Percentiles rank a stretch among this genome's conserved stretches.
Evolutionary conservation across 2,888 invertebrate species (phyloP).

Genomic region (Melieria omissa): DNA sequence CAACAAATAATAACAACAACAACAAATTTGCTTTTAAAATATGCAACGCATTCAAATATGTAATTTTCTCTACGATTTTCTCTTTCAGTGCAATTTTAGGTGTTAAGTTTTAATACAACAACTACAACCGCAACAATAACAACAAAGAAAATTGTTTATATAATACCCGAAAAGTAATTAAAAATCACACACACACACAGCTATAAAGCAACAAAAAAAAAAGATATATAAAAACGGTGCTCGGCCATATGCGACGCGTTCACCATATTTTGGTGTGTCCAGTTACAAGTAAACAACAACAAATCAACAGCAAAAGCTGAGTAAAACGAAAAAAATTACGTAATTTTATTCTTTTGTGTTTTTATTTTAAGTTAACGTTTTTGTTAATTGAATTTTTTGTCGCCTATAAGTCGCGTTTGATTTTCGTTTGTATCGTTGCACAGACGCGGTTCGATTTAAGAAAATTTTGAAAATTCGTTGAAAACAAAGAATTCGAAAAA

Average conservation of each 20-base stretch:
- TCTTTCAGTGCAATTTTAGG: conserved; percentile 32
- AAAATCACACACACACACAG: background rate
- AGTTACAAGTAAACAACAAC: too few relatives aligned
- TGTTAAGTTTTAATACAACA: conserved; percentile 23
- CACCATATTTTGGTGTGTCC: too few relatives aligned
- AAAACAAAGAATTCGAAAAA: conserved; percentile 6
- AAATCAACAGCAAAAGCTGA: too few relatives aligned
- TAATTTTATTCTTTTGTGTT: background rate
- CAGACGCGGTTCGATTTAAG: background rate
- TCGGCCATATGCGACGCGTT: too few relatives aligned
- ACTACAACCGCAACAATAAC: conserved; percentile 9
- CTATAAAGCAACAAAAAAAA: conserved; percentile 5
- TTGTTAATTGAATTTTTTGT: background rate
- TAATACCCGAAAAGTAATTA: background rate
- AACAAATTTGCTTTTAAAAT: background rate
- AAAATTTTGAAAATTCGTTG: background rate
- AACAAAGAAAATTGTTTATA: conserved; percentile 2
- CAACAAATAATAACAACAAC: background rate
- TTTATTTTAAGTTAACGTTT: background rate
- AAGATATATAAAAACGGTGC: too few relatives aligned
- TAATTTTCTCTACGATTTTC: background rate
- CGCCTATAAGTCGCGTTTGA: background rate
- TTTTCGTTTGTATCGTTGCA: background rate
- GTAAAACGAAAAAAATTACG: too few relatives aligned
- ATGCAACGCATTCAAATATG: background rate